Evolutionary conservation across 2,113 vertebrate genomes (phyloP).

Genomic region (Antechinus stuartii): DNA sequence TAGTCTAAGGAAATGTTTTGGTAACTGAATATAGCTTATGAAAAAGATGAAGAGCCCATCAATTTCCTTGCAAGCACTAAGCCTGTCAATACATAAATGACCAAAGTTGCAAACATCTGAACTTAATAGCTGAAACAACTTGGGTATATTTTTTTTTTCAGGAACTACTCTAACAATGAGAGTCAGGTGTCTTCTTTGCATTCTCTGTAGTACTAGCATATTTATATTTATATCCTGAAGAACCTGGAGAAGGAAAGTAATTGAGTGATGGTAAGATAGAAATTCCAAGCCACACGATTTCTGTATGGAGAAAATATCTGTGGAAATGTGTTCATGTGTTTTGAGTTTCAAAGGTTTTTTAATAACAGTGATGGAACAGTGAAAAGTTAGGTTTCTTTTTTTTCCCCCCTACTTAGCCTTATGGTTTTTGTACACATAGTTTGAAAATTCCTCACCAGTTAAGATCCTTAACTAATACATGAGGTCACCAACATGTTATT

Average conservation of each 20-base stretch:
- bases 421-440: neutral
- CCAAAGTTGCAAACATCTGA: neutral
- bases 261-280: neutral
- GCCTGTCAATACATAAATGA: neutral
- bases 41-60: neutral
- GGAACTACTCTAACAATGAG: neutral
- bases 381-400: neutral
- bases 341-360: neutral
- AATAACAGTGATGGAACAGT: neutral
- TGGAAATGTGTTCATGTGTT: neutral
- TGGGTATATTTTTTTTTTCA: neutral
- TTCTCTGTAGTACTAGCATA: neutral
- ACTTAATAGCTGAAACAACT: neutral
- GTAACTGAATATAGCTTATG: neutral
- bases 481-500: neutral
- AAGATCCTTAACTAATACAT: neutral
- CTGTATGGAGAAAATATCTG: neutral
- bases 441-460: constrained; percentile 21
- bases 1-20: neutral
- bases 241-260: neutral
- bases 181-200: neutral
- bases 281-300: neutral
- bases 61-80: neutral
- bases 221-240: neutral
- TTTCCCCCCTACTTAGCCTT: neutral